Evolutionary conservation across 2,888 invertebrate species (phyloP).

Genomic region (Lasioglossum leucozonium): DNA sequence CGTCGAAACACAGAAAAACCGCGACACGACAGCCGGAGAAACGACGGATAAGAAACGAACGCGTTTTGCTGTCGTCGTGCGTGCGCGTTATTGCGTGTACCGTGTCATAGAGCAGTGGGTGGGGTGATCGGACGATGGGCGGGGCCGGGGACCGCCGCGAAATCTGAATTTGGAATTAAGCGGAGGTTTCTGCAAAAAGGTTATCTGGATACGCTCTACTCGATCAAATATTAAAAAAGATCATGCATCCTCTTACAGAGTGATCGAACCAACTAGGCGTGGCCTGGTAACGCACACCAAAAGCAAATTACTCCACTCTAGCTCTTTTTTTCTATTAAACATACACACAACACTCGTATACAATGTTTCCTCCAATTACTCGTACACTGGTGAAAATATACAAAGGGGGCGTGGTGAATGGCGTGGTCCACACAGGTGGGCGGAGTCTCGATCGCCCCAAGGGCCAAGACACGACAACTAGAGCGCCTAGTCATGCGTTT

Average conservation of each 20-base stretch:
- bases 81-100: neutral
- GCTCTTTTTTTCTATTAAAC: neutral
- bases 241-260: neutral
- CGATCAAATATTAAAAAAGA: neutral
- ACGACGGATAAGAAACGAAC: neutral
- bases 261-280: neutral
- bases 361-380: neutral
- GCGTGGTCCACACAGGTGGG: neutral
- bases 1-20: slow-evolving; percentile 9
- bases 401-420: neutral
- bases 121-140: neutral
- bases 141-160: neutral
- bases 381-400: neutral
- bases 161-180: neutral
- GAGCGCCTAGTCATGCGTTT: neutral
- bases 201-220: neutral
- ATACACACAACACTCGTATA: neutral
- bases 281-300: neutral
- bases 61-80: neutral
- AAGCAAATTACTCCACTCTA: neutral
- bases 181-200: neutral
- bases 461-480: neutral
- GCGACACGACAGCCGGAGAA: neutral
- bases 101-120: neutral
- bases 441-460: neutral